Evolutionary conservation across 1,140 invertebrate genomes (phyloP), one percentile per base, ranked within the genome.

Genomic region (Proales similis): DNA sequence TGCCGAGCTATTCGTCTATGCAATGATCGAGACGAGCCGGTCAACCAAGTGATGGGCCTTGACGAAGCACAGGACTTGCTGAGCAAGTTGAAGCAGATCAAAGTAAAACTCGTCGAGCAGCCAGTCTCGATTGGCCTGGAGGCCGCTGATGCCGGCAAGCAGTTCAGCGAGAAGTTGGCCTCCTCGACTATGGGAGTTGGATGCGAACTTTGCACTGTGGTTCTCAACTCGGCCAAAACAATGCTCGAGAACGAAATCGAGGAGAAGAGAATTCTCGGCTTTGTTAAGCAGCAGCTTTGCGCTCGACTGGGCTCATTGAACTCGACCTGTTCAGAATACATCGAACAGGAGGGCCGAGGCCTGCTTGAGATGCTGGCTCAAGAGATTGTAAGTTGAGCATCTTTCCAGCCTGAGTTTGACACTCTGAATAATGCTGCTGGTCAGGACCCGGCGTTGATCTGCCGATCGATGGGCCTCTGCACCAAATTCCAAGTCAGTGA

Each of bases 151-250:
- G n/a, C n/a, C n/a, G n/a, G n/a, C n/a, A n/a, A n/a, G n/a, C n/a
- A n/a, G n/a, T n/a, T n/a, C n/a, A n/a, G n/a, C n/a, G n/a, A n/a
- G n/a, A n/a, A n/a, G n/a, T n/a, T n/a, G n/a, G n/a, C n/a, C n/a
- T n/a, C n/a, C n/a, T n/a, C n/a, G n/a, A n/a, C n/a, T n/a, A n/a
- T n/a, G n/a, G n/a, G n/a, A n/a, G 42, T 61, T 30, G 39, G 26
- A 12, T 61, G 57, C 36, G 57, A 61, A 61, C 47, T 45, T 29
- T 61, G 57, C 26, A 32, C 57, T 22, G 36, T 61, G 32, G 39
- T 61, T 26, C 33, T 45, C 29, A 19, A 45, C 12, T 29, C 57
- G 33, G 42, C 57, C 14, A 61, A 61, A 22, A 33, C 32, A 19
- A 46, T 45, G 42, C 36, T 61, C 38, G 12, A 14, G 11, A 57